Base-by-base conservation (phyloP, 2,888 invertebrate species). In the Bellardia pandia region DNA sequence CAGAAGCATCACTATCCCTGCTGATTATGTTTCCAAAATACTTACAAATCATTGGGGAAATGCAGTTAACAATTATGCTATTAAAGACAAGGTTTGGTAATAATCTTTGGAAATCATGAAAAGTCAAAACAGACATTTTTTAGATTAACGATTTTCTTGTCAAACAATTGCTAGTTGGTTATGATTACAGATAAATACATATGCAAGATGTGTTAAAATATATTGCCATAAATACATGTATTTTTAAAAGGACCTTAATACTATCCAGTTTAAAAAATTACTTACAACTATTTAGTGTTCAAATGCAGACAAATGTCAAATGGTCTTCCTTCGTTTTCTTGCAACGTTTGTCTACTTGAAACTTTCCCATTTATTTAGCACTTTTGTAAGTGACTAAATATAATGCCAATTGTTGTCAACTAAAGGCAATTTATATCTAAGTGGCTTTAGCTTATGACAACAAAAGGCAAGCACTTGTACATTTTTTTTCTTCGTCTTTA, bases 341-440 rank as follows among this genome's bases (percentile, higher is more conserved):
- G 51, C 33, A 30, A 33, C 23, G n/a, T 40, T 64, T n/a, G 40
- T 40, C 40, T 0, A 37, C 30, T 40, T n/a, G 0, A 66, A 45
- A 66, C n/a, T 66, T 75, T 7, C 9, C 51, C 40, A 71, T 71
- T 62, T 51, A n/a, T 56, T 56, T 45, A 14, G 40, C 45, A 13
- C 7, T 37, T 69, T 45, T 53, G 13, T 64, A 62, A 75, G 66
- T 23, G 66, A 53, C 53, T 48, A 45, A 62, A 40, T 78, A 72
- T 74, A 74, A 77, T 68, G 74, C 68, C 82, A 86, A 81, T 86
- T 86, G 77, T 66, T 80, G 77, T 86, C 81, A 86, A 76, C 62
- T 64, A 30, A 80, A 62, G 72, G 62, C 53, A 82, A 74, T 81
- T 81, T 42, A 30, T 58, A 48, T 74, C 14, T 81, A 81, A 81